phyloP scores from a whole-genome alignment of 2,797 vertebrate species.

The Orientallactaga sibirica region DNA sequence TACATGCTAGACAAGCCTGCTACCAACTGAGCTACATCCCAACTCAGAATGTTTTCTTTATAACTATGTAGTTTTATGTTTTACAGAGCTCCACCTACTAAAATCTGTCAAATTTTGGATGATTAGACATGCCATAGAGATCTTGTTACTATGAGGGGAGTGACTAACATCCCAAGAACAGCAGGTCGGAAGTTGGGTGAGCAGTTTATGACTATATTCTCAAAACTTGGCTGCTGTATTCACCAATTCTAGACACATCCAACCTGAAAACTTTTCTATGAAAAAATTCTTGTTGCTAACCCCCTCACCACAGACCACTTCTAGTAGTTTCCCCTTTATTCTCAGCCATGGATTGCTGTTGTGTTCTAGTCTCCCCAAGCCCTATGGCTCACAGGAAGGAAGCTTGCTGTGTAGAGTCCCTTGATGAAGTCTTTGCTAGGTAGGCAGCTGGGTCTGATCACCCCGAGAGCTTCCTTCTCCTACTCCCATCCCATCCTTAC shows the following conservation, averaged over 20 bases:
- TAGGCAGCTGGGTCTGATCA: not conserved
- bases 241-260: not conserved
- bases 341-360: not conserved
- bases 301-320: not conserved
- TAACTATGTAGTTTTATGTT: not conserved
- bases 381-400: not conserved
- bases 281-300: slow-evolving; percentile 47
- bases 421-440: not conserved
- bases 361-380: not conserved
- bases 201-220: not conserved
- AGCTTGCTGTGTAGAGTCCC: not conserved
- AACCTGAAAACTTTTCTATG: slow-evolving; percentile 40
- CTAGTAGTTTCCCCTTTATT: not conserved
- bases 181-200: not conserved
- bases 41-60: not conserved
- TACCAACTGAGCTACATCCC: no score
- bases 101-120: not conserved
- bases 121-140: slow-evolving; percentile 16
- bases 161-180: not conserved
- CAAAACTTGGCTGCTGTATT: not conserved
- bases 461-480: slow-evolving; percentile 1
- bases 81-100: not conserved
- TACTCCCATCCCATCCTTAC: not conserved
- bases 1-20: no score
- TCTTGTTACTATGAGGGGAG: not conserved